A percentile compares a stretch with the other conserved stretches of the same genome.
Conservation (phyloP, 64 coral and sea anemone genomes). For the Acropora yongei region DNA sequence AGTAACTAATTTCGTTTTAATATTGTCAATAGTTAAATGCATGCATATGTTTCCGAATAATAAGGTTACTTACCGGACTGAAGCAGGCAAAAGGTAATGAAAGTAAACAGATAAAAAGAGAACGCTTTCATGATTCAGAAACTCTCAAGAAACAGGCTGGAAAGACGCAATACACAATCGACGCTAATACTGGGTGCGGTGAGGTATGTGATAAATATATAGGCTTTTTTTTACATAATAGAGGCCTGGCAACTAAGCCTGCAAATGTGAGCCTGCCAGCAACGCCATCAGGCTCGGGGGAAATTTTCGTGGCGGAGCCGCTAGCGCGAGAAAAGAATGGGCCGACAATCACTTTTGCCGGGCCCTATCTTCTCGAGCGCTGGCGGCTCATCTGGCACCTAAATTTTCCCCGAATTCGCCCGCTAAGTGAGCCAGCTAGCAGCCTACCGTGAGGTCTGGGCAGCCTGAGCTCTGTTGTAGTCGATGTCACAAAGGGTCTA, state of each 20-base stretch:
- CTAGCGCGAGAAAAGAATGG: neutral
- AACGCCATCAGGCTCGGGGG: neutral
- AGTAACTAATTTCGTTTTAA: neutral
- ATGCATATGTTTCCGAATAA: neutral
- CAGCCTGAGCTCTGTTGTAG: neutral
- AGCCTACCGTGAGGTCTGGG: neutral
- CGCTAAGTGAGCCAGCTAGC: neutral
- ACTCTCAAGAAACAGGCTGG: slow-evolving; percentile 3
- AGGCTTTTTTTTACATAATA: neutral
- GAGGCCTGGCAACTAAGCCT: neutral
- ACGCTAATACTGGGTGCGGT: neutral
- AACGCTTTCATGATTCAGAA: neutral
- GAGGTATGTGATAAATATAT: neutral
- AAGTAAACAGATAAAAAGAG: neutral
- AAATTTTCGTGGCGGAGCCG: neutral
- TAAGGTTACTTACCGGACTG: neutral
- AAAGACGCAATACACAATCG: slow-evolving; percentile 1
- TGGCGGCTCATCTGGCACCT: neutral
- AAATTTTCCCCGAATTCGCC: neutral
- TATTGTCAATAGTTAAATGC: neutral
- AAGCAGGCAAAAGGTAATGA: neutral
- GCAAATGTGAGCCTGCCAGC: neutral
- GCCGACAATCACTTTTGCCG: neutral
- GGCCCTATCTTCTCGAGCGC: neutral
- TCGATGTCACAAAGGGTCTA: neutral